Evolutionary conservation across 2,888 invertebrate species (phyloP).

Genomic region (Spodoptera exigua): DNA sequence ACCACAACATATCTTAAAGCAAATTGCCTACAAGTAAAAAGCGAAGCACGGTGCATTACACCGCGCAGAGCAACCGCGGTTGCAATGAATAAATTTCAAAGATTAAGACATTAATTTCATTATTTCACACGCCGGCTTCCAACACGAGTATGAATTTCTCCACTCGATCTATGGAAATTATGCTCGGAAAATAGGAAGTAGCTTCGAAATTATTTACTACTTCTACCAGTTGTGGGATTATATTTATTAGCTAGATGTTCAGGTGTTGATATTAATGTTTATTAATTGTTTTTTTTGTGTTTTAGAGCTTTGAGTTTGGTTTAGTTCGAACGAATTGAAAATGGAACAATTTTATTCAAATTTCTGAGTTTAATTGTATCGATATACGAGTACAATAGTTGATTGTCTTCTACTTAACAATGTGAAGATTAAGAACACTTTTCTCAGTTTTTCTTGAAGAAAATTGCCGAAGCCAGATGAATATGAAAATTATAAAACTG

Average conservation of each 20-base stretch:
- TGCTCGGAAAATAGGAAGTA: constrained; percentile 23
- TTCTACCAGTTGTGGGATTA: background rate
- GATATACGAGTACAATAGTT: too few species aligned
- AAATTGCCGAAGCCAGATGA: background rate
- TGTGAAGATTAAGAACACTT: too few species aligned
- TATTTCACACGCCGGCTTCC: constrained; percentile 59
- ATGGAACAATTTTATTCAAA: too few species aligned
- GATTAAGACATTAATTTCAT: constrained; percentile 76
- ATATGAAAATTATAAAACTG: constrained; percentile 25
- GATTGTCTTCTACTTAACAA: too few species aligned
- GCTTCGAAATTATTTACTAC: constrained; percentile 22
- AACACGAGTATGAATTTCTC: constrained; percentile 51
- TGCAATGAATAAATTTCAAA: constrained; percentile 76
- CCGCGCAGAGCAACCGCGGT: constrained; percentile 38
- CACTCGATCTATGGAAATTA: constrained; percentile 42
- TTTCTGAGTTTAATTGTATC: too few species aligned
- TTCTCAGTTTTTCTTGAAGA: background rate
- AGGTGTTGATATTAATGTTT: too few species aligned
- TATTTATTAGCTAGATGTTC: too few species aligned
- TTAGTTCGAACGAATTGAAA: too few species aligned
- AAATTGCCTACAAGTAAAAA: constrained; percentile 45
- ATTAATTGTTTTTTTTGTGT: too few species aligned
- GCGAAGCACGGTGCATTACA: constrained; percentile 46
- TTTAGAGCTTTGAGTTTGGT: too few species aligned
- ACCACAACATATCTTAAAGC: constrained; percentile 28